These are phyloP conservation scores for Tachyglossus aculeatus DNA, from an alignment of 2,797 vertebrate genomes.

Conservation along the genomic window DNA sequence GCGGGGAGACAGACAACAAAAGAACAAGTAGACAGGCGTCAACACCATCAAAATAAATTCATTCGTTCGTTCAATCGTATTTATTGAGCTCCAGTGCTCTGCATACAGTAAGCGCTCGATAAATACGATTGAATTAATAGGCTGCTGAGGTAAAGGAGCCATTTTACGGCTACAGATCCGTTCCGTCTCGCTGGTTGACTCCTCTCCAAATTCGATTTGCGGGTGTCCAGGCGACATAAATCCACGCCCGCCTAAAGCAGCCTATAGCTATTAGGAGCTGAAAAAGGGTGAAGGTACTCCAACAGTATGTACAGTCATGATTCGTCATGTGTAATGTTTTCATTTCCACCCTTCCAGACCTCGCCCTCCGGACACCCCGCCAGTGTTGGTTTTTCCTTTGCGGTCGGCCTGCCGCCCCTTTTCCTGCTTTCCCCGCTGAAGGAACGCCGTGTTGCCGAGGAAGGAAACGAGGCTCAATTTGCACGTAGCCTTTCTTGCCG, in stretches of 20 bases:
- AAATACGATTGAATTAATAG: too few relatives aligned
- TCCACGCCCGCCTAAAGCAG: not conserved
- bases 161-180: not conserved
- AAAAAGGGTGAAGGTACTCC: not conserved
- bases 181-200: not conserved
- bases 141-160: not conserved
- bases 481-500: not conserved
- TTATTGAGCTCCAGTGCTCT: too few relatives aligned
- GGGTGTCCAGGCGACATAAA: not conserved
- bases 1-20: too few relatives aligned
- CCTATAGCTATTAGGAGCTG: not conserved
- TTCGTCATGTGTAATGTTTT: conserved; percentile 4
- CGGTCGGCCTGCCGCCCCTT: not conserved
- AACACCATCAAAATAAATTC: too few relatives aligned
- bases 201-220: not conserved
- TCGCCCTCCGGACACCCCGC: not conserved
- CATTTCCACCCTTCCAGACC: not conserved
- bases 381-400: conserved; percentile 21
- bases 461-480: conserved; percentile 16
- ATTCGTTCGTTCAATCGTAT: too few relatives aligned
- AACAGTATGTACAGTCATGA: not conserved
- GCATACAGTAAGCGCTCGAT: too few relatives aligned
- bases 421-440: not conserved
- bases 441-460: not conserved
- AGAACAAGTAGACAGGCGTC: too few relatives aligned